Base-by-base conservation (phyloP, 1,140 invertebrate species). In the Gonatopus flavifemur region DNA sequence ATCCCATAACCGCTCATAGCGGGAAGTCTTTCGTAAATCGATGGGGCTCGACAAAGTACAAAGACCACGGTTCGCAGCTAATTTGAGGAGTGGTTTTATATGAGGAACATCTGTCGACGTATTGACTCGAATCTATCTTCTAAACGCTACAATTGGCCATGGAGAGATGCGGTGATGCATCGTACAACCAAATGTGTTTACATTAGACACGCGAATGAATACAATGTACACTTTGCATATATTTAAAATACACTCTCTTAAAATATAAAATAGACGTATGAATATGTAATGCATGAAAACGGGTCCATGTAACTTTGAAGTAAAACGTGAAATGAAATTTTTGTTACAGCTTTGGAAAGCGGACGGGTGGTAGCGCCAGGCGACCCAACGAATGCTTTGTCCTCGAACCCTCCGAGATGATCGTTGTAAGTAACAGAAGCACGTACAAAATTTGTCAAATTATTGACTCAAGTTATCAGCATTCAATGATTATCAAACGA, bases 341-440 rank as follows among this genome's bases (percentile, higher is more conserved):
- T 9, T 80, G 58, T 85, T 87, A 36, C 82, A 93, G 90, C 82
- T 92, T 93, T 78, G 90, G 90, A 43, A 91, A 91, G 74, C 80
- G 89, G 60, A 88, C 84, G 51, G 86, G 85, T 41, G 84, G 84
- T 54, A 84, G 82, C 59, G 84, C 85, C 33, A 77, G 89, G 30
- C 81, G 90, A 58, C 84, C 86, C 46, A 91, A 91, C 78, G 89
- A 92, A 73, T 93, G 90, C 69, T 86, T 93, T 71, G 88, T 92
- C 38, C 79, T 93, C 61, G 90, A 93, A 75, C 85, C 89, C 41
- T 91, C 90, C 59, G 90, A 92, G 79, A 91, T 93, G 89, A 89
- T 94, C 68, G 89, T 89, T 70, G 90, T 93, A 67, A 85, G 84
- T 83, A 60, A n/a, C n/a, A n/a, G n/a, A n/a, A n/a, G n/a, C n/a